phyloP scores from a whole-genome alignment of 1,140 invertebrate genomes.

The Ceratosolen solmsi region DNA sequence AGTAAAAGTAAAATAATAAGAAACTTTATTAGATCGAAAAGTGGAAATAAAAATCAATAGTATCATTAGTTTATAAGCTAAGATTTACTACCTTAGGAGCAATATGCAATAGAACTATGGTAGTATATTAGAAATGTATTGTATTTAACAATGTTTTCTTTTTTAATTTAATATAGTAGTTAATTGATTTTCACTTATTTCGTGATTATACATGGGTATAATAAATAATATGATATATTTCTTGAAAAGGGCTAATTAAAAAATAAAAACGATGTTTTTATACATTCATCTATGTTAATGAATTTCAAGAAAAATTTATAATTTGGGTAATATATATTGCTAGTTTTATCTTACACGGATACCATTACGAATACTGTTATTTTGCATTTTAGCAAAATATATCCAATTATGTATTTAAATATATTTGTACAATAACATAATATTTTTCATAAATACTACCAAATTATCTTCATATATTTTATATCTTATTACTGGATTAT shows the following conservation, averaged over 20 bases:
- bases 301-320: background rate
- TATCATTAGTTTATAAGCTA: background rate
- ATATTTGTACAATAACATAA: constrained; percentile 3
- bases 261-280: background rate
- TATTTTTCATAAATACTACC: background rate
- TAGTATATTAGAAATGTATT: background rate
- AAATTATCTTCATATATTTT: background rate
- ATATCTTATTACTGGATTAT: background rate
- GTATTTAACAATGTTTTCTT: too few species aligned
- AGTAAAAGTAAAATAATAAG: background rate
- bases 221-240: background rate
- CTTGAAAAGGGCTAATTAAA: background rate
- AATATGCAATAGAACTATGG: background rate
- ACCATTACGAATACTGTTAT: background rate
- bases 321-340: background rate
- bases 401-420: background rate
- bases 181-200: background rate
- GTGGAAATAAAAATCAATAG: background rate
- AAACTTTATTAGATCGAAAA: background rate
- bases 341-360: background rate
- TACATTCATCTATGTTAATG: background rate
- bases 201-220: background rate
- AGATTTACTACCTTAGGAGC: background rate
- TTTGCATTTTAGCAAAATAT: constrained; percentile 8
- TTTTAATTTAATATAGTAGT: background rate